These are phyloP conservation scores for Euclidia mi DNA, from an alignment of 2,888 invertebrate species.

Conservation along the genomic window DNA sequence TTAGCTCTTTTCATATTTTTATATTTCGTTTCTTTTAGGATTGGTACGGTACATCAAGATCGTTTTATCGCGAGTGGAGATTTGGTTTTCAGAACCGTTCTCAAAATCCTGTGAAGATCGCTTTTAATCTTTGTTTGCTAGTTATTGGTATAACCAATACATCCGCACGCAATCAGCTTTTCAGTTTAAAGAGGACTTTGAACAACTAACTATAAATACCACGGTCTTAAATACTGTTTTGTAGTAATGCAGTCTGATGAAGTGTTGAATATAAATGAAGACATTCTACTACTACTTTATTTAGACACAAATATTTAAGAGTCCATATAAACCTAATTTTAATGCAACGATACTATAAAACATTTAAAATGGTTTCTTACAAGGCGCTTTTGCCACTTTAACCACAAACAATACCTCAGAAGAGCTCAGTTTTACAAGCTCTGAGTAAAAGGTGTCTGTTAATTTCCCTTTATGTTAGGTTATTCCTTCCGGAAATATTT, in stretches of 20 bases:
- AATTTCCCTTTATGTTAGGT: conserved; percentile 63
- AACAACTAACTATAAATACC: no score
- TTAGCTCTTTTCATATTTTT: no score
- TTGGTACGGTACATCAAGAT: no score
- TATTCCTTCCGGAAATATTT: conserved; percentile 80
- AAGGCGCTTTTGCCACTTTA: background rate
- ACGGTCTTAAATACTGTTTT: no score
- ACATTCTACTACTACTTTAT: no score
- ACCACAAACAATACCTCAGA: background rate
- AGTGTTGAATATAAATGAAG: no score
- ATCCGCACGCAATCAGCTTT: conserved; percentile 1
- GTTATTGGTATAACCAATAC: background rate
- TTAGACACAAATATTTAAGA: no score
- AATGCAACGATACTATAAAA: no score
- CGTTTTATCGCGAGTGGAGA: conserved; percentile 35
- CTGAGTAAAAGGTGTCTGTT: conserved; percentile 60
- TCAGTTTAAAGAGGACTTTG: background rate
- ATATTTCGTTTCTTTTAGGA: no score
- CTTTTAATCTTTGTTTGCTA: conserved; percentile 5
- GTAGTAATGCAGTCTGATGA: no score
- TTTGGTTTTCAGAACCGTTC: conserved; percentile 34
- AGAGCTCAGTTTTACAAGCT: conserved; percentile 3
- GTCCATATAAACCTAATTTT: no score
- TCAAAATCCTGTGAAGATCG: background rate
- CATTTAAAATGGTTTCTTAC: background rate